Percentiles rank a stretch among this genome's conserved stretches.
Evolutionary conservation across 2,113 vertebrate genomes (phyloP).

Genomic region (Gasterosteus nipponicus): DNA sequence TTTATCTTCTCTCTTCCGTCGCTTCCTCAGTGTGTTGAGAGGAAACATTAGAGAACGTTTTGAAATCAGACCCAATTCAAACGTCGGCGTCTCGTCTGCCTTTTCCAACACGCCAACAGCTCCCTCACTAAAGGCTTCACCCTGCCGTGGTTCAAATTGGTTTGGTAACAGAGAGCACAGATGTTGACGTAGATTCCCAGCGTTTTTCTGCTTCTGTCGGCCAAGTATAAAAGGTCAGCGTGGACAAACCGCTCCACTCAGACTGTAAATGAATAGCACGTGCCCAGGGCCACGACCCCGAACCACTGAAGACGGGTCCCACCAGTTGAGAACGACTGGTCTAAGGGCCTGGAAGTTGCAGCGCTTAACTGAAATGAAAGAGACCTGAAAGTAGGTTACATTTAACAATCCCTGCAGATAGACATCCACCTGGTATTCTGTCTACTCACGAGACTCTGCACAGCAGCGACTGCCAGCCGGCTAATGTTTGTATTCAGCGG

Average conservation of each 20-base stretch:
- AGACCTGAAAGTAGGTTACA: constrained; percentile 41
- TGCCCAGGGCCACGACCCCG: too few species aligned
- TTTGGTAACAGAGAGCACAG: constrained; percentile 38
- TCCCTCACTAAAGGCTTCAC: constrained; percentile 38
- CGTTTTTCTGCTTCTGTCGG: constrained; percentile 18
- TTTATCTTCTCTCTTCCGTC: constrained; percentile 44
- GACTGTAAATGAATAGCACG: too few species aligned
- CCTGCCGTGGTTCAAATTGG: constrained; percentile 64
- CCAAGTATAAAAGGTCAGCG: constrained; percentile 3
- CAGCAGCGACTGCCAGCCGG: constrained; percentile 20
- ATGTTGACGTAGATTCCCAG: constrained; percentile 25
- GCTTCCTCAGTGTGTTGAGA: constrained; percentile 30
- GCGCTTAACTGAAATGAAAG: constrained; percentile 41
- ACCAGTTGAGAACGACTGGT: constrained; percentile 25
- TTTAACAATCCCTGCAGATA: constrained; percentile 49
- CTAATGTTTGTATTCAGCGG: constrained; percentile 50
- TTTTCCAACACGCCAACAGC: constrained; percentile 61
- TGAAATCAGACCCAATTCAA: constrained; percentile 75
- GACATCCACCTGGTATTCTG: constrained; percentile 39
- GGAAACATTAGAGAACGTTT: constrained; percentile 41
- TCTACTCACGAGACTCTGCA: constrained; percentile 30
- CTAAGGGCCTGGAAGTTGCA: neutral
- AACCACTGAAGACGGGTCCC: too few species aligned
- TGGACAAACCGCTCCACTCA: too few species aligned
- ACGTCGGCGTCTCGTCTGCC: constrained; percentile 79